phyloP scores from a whole-genome alignment of 1,140 invertebrate genomes.

The Pararge aegeria region DNA sequence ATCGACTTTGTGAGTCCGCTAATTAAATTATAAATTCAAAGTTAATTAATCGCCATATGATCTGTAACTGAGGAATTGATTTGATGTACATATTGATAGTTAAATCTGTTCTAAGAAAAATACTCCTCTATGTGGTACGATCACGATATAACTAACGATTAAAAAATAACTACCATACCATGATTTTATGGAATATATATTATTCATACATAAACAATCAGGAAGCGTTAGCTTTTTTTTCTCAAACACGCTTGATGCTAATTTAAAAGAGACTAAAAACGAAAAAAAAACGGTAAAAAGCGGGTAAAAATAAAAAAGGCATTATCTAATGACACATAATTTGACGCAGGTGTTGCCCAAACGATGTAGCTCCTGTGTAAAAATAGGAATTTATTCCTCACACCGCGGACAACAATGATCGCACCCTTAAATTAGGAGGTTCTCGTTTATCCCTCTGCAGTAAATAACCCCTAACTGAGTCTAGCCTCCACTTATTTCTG shows the following conservation, averaged over 20 bases:
- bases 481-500: not conserved
- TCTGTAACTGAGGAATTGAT: too few species aligned
- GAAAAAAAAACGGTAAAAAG: not conserved
- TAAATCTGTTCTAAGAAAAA: too few species aligned
- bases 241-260: not conserved
- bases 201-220: too few species aligned
- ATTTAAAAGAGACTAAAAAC: constrained; percentile 1
- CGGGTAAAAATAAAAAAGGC: constrained; percentile 32
- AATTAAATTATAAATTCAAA: too few species aligned
- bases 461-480: constrained; percentile 45
- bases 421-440: constrained; percentile 68
- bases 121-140: too few species aligned
- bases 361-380: constrained; percentile 51
- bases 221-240: not conserved
- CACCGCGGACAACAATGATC: constrained; percentile 64
- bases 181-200: too few species aligned
- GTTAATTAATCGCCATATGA: too few species aligned
- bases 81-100: too few species aligned
- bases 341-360: constrained; percentile 51
- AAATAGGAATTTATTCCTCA: constrained; percentile 72
- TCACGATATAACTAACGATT: too few species aligned
- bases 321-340: constrained; percentile 51
- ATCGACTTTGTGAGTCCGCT: too few species aligned
- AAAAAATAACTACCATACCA: too few species aligned
- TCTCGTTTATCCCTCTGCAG: constrained; percentile 59